Percentiles rank a stretch among this genome's conserved stretches.
These are phyloP conservation scores for Centropristis striata DNA, from an alignment of 2,113 vertebrate genomes.

Conservation along the genomic window DNA sequence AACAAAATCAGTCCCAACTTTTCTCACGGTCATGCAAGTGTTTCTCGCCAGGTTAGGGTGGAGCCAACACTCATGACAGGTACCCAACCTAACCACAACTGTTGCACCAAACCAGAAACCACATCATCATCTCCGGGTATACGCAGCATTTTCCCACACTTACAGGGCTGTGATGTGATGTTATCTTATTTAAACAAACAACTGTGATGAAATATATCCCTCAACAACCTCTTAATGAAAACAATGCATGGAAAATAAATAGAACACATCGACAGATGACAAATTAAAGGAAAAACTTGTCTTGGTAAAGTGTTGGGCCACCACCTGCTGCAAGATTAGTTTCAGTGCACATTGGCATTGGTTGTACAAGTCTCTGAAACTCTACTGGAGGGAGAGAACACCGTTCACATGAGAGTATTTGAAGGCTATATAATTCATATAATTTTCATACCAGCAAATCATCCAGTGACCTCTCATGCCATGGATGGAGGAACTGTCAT, in stretches of 20 bases:
- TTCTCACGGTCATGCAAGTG: constrained; percentile 17
- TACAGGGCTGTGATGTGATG: not conserved
- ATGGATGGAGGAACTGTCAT: too few species aligned
- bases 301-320: too few species aligned
- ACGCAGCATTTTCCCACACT: not conserved
- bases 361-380: too few species aligned
- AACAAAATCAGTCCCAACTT: constrained; percentile 11
- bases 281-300: too few species aligned
- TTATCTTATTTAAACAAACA: not conserved
- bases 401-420: too few species aligned
- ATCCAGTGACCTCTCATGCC: too few species aligned
- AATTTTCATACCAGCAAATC: too few species aligned
- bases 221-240: not conserved
- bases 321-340: too few species aligned
- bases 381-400: too few species aligned
- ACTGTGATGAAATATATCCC: not conserved
- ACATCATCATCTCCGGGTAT: not conserved
- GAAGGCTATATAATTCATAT: too few species aligned
- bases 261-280: not conserved
- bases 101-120: not conserved
- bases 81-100: not conserved
- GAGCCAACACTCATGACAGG: not conserved
- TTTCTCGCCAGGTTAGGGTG: not conserved
- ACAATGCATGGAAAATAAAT: not conserved
- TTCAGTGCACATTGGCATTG: too few species aligned